Conservation (phyloP, 2,888 invertebrate species). For the Aleiodes alternator region DNA sequence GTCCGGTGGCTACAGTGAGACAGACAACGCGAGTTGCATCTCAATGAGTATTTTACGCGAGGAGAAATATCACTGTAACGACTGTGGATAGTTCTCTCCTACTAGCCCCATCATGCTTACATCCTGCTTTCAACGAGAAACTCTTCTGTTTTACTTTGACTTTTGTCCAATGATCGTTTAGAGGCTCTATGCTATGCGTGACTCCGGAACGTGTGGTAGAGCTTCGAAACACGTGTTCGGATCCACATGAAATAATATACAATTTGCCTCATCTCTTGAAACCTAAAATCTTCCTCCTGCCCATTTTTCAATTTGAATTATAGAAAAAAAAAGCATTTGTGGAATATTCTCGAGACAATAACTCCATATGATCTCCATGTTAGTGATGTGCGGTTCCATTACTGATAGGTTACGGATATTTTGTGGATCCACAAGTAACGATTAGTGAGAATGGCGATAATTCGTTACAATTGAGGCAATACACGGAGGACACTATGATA, state of each 20-base stretch:
- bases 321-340: too few species aligned
- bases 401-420: too few species aligned
- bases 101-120: conserved; percentile 51
- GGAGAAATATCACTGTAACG: conserved; percentile 41
- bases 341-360: too few species aligned
- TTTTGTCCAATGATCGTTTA: background rate
- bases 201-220: conserved; percentile 10
- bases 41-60: conserved; percentile 66
- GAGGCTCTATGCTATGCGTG: conserved; percentile 12
- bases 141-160: conserved; percentile 7
- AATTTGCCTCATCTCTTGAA: background rate
- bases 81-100: conserved; percentile 47
- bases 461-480: too few species aligned
- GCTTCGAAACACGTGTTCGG: conserved; percentile 11
- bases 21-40: conserved; percentile 72
- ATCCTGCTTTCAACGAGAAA: conserved; percentile 27
- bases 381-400: too few species aligned
- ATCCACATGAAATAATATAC: conserved; percentile 28
- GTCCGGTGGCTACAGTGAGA: conserved; percentile 62
- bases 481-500: too few species aligned
- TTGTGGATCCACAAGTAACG: too few species aligned
- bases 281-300: background rate
- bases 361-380: too few species aligned
- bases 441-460: too few species aligned
- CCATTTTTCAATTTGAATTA: background rate